These are phyloP conservation scores for Pedionomus torquatus DNA, from an alignment of 2,113 vertebrate species.

Conservation along the genomic window DNA sequence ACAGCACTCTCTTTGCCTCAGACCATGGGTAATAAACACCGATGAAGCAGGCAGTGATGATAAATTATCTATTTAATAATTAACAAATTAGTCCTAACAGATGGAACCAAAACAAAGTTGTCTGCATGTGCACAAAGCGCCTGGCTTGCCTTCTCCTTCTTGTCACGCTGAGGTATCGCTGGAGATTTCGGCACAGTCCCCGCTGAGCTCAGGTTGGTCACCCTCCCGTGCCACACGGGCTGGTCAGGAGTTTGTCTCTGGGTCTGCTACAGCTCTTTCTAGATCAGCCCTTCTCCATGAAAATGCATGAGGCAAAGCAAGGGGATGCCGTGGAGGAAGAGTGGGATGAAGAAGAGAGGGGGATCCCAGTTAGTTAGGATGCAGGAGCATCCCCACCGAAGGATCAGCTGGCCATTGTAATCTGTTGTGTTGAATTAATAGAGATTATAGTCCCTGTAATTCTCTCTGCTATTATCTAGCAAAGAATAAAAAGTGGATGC, in stretches of 20 bases:
- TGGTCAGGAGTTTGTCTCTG: background rate
- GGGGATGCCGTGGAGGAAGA: background rate
- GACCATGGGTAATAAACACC: slow-evolving; percentile 73
- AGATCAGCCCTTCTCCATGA: background rate
- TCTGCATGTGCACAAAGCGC: slow-evolving; percentile 32
- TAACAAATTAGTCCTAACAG: slow-evolving; percentile 78
- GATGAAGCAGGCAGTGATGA: slow-evolving; percentile 69
- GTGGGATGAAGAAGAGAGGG: background rate
- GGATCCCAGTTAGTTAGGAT: background rate
- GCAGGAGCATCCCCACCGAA: background rate
- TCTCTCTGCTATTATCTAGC: background rate
- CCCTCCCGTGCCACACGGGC: background rate
- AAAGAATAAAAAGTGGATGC: slow-evolving; percentile 43
- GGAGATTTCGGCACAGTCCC: background rate
- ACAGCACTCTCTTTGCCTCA: slow-evolving; percentile 51
- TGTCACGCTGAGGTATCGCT: background rate
- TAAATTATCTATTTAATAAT: slow-evolving; percentile 78
- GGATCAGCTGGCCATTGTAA: background rate
- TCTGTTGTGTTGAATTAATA: background rate
- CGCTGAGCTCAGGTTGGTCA: background rate
- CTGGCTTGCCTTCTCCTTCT: background rate
- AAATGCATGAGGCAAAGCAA: background rate
- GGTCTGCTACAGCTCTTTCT: background rate
- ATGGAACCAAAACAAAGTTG: slow-evolving; percentile 74
- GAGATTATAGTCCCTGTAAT: slow-evolving; percentile 2